These are phyloP conservation scores for Sylvia atricapilla DNA, from an alignment of 2,113 vertebrate species.

Conservation along the genomic window DNA sequence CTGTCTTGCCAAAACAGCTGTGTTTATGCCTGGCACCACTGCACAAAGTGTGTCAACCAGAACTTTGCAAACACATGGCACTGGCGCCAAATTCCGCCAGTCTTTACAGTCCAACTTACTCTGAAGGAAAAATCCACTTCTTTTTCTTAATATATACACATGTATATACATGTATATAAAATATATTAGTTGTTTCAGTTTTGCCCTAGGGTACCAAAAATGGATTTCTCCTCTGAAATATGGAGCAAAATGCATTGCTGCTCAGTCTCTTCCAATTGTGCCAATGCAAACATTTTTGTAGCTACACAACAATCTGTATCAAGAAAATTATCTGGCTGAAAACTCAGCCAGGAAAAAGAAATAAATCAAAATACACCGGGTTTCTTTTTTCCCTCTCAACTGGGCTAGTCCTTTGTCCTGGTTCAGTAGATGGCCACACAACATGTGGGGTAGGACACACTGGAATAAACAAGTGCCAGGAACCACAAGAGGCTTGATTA, in stretches of 20 bases:
- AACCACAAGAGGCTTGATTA: not conserved
- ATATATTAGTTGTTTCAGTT: not conserved
- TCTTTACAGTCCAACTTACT: not conserved
- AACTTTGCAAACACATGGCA: rapidly evolving
- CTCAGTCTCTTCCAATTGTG: not conserved
- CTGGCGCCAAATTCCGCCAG: not conserved
- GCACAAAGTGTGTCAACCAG: not conserved
- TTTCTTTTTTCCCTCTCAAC: not conserved
- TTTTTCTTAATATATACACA: not conserved
- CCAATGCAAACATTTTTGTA: not conserved
- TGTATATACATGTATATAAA: not conserved
- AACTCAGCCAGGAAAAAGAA: not conserved
- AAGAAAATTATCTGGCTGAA: not conserved
- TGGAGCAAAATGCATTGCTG: not conserved
- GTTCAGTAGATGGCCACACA: not conserved
- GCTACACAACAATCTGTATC: not conserved
- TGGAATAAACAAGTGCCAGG: not conserved
- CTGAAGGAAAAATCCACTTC: not conserved
- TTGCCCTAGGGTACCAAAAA: not conserved
- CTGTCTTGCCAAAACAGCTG: constrained; percentile 24
- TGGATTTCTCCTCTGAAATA: not conserved
- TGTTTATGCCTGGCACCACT: constrained; percentile 22
- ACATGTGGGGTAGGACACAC: not conserved
- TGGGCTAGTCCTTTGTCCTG: not conserved
- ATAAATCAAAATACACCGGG: not conserved